These are phyloP conservation scores for Ennomos quercinarius DNA, from an alignment of 2,888 invertebrate species.

Conservation along the genomic window DNA sequence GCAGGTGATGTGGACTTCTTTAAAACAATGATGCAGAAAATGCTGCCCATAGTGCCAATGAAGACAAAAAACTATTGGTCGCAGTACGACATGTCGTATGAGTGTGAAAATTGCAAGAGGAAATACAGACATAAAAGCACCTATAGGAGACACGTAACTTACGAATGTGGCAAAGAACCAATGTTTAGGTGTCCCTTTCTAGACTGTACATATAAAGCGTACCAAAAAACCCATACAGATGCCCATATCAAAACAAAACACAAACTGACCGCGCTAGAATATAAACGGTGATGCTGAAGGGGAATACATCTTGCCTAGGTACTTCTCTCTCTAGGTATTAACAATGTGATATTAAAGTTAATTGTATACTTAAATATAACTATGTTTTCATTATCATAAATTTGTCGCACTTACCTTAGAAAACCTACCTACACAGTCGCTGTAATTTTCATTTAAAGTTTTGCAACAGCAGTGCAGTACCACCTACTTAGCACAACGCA, in stretches of 20 bases:
- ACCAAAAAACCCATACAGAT: slow-evolving; percentile 82
- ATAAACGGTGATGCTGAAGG: slow-evolving; percentile 61
- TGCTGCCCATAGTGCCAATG: slow-evolving; percentile 78
- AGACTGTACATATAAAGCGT: slow-evolving; percentile 80
- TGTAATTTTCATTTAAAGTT: no score
- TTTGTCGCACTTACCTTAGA: no score
- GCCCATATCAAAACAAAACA: slow-evolving; percentile 83
- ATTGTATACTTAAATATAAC: slow-evolving; percentile 36
- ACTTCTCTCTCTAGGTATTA: slow-evolving; percentile 11
- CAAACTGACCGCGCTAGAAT: slow-evolving; percentile 85
- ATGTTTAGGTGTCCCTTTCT: slow-evolving; percentile 81
- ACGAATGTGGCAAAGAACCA: slow-evolving; percentile 87
- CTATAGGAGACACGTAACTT: slow-evolving; percentile 88
- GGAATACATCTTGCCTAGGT: slow-evolving; percentile 29
- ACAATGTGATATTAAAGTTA: slow-evolving; percentile 81
- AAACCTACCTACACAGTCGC: no score
- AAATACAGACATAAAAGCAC: slow-evolving; percentile 91
- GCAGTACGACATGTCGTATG: slow-evolving; percentile 76
- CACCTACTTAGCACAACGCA: no score
- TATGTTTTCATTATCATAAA: slow-evolving; percentile 14
- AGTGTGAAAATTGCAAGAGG: slow-evolving; percentile 89
- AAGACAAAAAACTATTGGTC: slow-evolving; percentile 83
- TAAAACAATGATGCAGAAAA: slow-evolving; percentile 80
- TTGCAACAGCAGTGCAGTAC: no score
- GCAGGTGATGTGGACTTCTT: slow-evolving; percentile 83